phyloP scores from a whole-genome alignment of 2,797 vertebrate species.

The Pristis pectinata region DNA sequence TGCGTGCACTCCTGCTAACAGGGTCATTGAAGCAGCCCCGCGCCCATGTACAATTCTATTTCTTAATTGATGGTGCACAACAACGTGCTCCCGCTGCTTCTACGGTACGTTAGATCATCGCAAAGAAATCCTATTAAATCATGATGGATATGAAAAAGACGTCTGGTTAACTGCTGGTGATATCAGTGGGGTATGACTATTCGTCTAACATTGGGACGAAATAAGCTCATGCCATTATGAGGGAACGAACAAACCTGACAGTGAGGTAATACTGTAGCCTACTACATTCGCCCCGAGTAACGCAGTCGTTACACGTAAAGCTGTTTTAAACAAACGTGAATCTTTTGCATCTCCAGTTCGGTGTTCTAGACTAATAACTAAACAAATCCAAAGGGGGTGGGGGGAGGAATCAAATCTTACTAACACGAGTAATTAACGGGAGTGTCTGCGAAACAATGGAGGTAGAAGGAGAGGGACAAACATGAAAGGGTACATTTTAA shows the following conservation, averaged over 20 bases:
- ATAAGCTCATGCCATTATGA: conserved; percentile 15
- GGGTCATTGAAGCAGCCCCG: conserved; percentile 3
- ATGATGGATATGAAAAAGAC: conserved; percentile 28
- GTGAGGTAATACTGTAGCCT: not conserved
- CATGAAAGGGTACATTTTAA: not conserved
- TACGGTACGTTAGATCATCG: conserved; percentile 29
- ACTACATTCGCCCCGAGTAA: not conserved
- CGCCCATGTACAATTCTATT: not conserved
- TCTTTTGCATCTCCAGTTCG: not conserved
- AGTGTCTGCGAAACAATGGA: not conserved
- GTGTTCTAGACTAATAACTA: not conserved
- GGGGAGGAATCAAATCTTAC: not conserved
- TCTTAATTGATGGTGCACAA: conserved; percentile 21
- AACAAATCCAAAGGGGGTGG: not conserved
- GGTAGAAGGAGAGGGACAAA: not conserved
- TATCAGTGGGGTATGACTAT: conserved; percentile 22
- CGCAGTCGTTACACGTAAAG: not conserved
- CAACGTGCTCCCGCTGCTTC: conserved; percentile 24
- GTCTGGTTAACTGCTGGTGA: conserved; percentile 33
- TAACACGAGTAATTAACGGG: not conserved
- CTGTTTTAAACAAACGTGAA: not conserved
- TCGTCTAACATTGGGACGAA: not conserved
- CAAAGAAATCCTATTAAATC: conserved; percentile 35
- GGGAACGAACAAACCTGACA: conserved; percentile 17
- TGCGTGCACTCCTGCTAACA: not conserved